These are phyloP conservation scores for Callosobruchus maculatus DNA, from an alignment of 2,888 invertebrate genomes.

Conservation along the genomic window DNA sequence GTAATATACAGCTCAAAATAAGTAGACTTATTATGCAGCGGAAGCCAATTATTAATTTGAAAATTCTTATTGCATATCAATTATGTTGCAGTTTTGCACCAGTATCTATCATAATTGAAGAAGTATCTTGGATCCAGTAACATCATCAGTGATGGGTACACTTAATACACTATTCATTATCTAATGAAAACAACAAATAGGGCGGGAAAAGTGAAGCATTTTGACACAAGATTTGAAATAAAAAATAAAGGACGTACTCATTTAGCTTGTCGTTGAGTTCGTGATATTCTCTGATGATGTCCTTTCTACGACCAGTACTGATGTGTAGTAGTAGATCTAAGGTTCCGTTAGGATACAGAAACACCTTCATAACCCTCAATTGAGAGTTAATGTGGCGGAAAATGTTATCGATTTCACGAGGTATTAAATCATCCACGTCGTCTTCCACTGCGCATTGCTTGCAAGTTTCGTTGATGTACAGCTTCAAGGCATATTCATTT, in stretches of 20 bases:
- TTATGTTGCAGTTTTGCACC: too few relatives aligned
- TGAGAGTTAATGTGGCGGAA: constrained; percentile 4
- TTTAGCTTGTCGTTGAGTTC: not conserved
- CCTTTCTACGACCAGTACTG: not conserved
- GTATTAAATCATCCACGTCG: constrained; percentile 5
- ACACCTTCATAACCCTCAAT: constrained; percentile 54
- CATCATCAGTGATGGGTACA: too few relatives aligned
- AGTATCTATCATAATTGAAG: too few relatives aligned
- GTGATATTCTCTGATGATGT: not conserved
- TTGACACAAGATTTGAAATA: too few relatives aligned
- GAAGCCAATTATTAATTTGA: too few relatives aligned
- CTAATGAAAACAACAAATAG: too few relatives aligned
- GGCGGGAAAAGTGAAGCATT: too few relatives aligned
- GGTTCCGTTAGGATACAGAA: constrained; percentile 29
- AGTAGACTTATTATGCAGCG: too few relatives aligned
- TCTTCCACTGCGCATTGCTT: not conserved
- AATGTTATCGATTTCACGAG: not conserved
- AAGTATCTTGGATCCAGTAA: too few relatives aligned
- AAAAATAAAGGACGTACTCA: not conserved
- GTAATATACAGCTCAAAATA: too few relatives aligned
- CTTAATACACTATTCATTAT: too few relatives aligned
- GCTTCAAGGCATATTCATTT: constrained; percentile 36
- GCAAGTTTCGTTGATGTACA: constrained; percentile 37
- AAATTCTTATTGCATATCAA: too few relatives aligned
- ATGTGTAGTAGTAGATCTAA: not conserved